Conservation (phyloP, 1,140 invertebrate species). For the Ptiloglossa arizonensis region DNA sequence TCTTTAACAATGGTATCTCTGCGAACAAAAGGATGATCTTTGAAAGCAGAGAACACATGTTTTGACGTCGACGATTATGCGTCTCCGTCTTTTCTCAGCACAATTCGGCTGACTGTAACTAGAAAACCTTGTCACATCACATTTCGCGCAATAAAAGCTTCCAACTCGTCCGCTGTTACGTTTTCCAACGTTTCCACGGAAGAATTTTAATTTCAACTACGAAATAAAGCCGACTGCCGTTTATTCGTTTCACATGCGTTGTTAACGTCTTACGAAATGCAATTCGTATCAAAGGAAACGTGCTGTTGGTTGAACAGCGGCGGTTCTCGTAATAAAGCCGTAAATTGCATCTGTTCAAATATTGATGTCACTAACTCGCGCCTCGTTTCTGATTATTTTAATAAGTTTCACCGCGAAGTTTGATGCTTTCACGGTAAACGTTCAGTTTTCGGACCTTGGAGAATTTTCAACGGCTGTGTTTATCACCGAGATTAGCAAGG, state of each 20-base stretch:
- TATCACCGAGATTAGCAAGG: background rate
- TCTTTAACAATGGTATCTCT: slow-evolving; percentile 24
- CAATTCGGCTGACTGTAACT: slow-evolving; percentile 3
- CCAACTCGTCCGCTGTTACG: background rate
- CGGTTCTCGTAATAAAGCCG: background rate
- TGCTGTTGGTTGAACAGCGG: background rate
- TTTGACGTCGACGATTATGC: slow-evolving; percentile 32
- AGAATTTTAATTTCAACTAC: background rate
- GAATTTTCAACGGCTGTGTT: background rate
- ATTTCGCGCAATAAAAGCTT: background rate
- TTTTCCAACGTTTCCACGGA: background rate
- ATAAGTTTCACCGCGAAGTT: background rate
- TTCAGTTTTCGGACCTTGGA: background rate
- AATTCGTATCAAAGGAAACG: background rate
- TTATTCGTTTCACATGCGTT: background rate
- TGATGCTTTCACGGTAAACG: background rate
- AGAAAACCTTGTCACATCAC: slow-evolving; percentile 4
- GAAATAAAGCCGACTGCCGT: background rate
- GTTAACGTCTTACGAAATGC: too few relatives aligned
- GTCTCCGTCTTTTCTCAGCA: background rate
- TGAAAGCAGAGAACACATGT: slow-evolving; percentile 38
- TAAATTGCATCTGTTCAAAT: slow-evolving; percentile 41
- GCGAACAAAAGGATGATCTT: slow-evolving; percentile 39
- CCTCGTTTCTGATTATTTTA: slow-evolving; percentile 12
- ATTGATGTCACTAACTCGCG: slow-evolving; percentile 12